Evolutionary conservation across 2,888 invertebrate species (phyloP), one percentile per base, ranked within the genome.

Genomic region (Hydrotaea cyrtoneurina): DNA sequence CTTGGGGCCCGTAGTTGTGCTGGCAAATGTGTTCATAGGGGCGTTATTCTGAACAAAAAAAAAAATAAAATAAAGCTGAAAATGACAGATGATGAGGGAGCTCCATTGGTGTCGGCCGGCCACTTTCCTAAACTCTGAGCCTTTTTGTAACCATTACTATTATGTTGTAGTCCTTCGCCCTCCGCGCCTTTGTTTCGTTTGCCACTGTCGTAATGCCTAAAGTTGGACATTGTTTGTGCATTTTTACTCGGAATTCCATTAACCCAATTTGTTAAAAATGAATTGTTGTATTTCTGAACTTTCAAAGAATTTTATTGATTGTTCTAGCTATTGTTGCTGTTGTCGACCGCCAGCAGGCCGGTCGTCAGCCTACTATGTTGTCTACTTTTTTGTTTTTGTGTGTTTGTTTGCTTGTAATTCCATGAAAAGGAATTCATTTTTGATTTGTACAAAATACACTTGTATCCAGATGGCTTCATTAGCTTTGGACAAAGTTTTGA

Each of bases 291-390:
- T n/a, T 62, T 64, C 17, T 62, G 39, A 69, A 26, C 55, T 78
- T 78, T 78, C 78, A 23, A 31, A 50, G 71, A 78, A 78, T 72
- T 39, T 72, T 72, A 78, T 72, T 78, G 72, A 78, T 72, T 71
- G 62, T 78, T 78, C 11, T 78, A 19, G 71, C 23, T 31, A 7
- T 31, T 31, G 31, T n/a, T n/a, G n/a, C n/a, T n/a, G n/a, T n/a
- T n/a, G n/a, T n/a, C n/a, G n/a, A n/a, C 64, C 21, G n/a, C 2
- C 31, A 4, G 31, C 31, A 4, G 7, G 2, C 31, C 53, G 39
- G 43, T 46, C 43, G 66, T 15, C 66, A 66, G 43, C 39, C 66
- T 39, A 39, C 31, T 19, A 66, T 66, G 66, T 10, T 21, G 66
- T 66, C 39, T 39, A 66, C 36, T 43, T 39, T 31, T 43, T 36